A percentile compares a stretch with the other conserved stretches of the same genome.
These are phyloP conservation scores for Chrysogorgia sp. DNA, from an alignment of 92 coral and sea anemone genomes.

Conservation along the genomic window DNA sequence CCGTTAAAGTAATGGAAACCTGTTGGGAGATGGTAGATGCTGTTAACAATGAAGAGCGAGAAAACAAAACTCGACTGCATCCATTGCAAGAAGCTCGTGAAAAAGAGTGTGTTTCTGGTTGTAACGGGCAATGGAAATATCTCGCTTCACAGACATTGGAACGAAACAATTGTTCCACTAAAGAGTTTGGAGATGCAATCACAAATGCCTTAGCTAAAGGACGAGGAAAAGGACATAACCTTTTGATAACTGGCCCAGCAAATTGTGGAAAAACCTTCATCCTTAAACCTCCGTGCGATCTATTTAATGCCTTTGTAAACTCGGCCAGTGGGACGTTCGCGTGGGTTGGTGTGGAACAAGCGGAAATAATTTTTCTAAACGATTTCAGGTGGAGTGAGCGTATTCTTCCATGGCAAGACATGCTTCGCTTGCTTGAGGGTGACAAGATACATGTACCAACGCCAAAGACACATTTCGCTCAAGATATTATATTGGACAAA, in stretches of 20 bases:
- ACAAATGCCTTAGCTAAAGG: slow-evolving; percentile 2
- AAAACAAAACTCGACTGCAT: background rate
- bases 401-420: slow-evolving; percentile 36
- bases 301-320: slow-evolving; percentile 16
- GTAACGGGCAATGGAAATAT: background rate
- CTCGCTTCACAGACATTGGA: background rate
- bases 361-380: no score
- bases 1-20: background rate
- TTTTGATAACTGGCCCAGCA: slow-evolving; percentile 11
- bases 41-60: background rate
- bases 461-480: slow-evolving; percentile 30
- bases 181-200: background rate
- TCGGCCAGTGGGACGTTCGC: slow-evolving; percentile 16
- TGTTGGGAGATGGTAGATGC: slow-evolving; percentile 5
- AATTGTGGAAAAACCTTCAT: no score
- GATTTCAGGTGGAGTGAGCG: slow-evolving; percentile 25
- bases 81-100: background rate
- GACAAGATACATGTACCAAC: slow-evolving; percentile 16
- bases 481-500: slow-evolving; percentile 33
- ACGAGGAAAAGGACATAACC: slow-evolving; percentile 4
- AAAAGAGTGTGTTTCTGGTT: background rate
- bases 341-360: slow-evolving; percentile 25
- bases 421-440: slow-evolving; percentile 38
- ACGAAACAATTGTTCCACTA: background rate
- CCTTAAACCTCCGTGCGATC: slow-evolving; percentile 8